Percentiles rank a stretch among this genome's conserved stretches.
phyloP scores from a whole-genome alignment of 2,797 vertebrate species.

The Paratrypauchen microcephalus region DNA sequence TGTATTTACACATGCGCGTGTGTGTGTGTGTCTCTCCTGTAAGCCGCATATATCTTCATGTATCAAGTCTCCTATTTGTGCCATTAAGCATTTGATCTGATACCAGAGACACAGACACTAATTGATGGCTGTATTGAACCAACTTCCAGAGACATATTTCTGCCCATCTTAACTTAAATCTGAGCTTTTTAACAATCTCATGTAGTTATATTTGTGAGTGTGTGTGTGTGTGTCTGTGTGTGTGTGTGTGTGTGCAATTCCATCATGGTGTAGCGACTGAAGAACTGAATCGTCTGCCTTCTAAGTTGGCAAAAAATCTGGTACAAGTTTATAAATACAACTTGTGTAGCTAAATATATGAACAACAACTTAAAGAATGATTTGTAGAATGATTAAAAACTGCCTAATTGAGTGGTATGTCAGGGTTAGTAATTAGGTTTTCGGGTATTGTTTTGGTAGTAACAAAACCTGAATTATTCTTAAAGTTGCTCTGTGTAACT shows the following conservation, averaged over 20 bases:
- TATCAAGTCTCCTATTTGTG: conserved; percentile 67
- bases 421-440: too few relatives aligned
- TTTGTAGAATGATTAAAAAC: too few relatives aligned
- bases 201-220: conserved; percentile 29
- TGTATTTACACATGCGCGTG: too few relatives aligned
- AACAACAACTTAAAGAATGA: too few relatives aligned
- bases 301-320: background rate
- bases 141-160: conserved; percentile 23
- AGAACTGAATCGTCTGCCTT: conserved; percentile 1
- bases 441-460: too few relatives aligned
- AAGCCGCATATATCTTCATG: conserved; percentile 53
- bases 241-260: background rate
- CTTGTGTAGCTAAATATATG: too few relatives aligned
- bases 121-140: conserved; percentile 56
- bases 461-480: too few relatives aligned
- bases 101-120: conserved; percentile 48
- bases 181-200: conserved; percentile 17
- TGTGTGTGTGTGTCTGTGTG: background rate
- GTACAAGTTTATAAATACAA: too few relatives aligned
- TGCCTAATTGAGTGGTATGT: too few relatives aligned
- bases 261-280: background rate
- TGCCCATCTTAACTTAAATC: conserved; percentile 27
- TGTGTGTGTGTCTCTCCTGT: conserved; percentile 8
- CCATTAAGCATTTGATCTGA: conserved; percentile 65
- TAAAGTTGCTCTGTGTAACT: too few relatives aligned